Conservation (phyloP, 2,797 vertebrate species). For the Hoplostethus atlanticus region DNA sequence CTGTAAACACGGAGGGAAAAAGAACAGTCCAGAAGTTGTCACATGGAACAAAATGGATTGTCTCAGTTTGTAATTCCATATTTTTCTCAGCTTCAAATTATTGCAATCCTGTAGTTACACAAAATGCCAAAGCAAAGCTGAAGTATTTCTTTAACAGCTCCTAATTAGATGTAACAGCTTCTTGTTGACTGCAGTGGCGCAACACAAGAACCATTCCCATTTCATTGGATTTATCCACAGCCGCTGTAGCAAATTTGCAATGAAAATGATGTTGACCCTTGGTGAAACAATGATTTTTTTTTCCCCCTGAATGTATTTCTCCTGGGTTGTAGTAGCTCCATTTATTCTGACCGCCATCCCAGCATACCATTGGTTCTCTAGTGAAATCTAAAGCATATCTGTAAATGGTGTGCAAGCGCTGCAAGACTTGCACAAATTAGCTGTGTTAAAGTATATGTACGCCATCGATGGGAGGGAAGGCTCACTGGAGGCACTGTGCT, state of each 20-base stretch:
- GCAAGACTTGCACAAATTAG: slow-evolving; percentile 82
- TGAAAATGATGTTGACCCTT: slow-evolving; percentile 38
- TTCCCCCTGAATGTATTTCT: slow-evolving; percentile 54
- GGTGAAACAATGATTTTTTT: slow-evolving; percentile 69
- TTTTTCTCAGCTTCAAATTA: slow-evolving; percentile 50
- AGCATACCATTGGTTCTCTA: slow-evolving; percentile 67
- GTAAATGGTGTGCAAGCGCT: slow-evolving; percentile 81
- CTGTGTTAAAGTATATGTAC: slow-evolving; percentile 76
- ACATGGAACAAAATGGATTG: slow-evolving; percentile 58
- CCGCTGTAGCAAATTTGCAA: slow-evolving; percentile 32
- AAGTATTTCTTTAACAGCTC: slow-evolving; percentile 30
- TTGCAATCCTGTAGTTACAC: slow-evolving; percentile 9
- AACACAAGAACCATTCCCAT: slow-evolving; percentile 32
- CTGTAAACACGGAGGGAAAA: slow-evolving; percentile 70
- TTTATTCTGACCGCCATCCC: slow-evolving; percentile 72
- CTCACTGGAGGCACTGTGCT: slow-evolving; percentile 79
- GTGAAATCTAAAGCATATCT: slow-evolving; percentile 82
- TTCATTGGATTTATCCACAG: slow-evolving; percentile 43
- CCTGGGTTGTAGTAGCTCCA: slow-evolving; percentile 60
- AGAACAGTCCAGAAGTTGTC: slow-evolving; percentile 61
- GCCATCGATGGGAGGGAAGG: slow-evolving; percentile 72
- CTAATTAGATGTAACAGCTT: slow-evolving; percentile 47
- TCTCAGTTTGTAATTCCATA: slow-evolving; percentile 50
- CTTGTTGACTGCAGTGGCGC: slow-evolving; percentile 30
- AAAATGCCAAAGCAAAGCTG: slow-evolving; percentile 25